Conservation (phyloP, 2,113 vertebrate genomes). For the Suncus etruscus region DNA sequence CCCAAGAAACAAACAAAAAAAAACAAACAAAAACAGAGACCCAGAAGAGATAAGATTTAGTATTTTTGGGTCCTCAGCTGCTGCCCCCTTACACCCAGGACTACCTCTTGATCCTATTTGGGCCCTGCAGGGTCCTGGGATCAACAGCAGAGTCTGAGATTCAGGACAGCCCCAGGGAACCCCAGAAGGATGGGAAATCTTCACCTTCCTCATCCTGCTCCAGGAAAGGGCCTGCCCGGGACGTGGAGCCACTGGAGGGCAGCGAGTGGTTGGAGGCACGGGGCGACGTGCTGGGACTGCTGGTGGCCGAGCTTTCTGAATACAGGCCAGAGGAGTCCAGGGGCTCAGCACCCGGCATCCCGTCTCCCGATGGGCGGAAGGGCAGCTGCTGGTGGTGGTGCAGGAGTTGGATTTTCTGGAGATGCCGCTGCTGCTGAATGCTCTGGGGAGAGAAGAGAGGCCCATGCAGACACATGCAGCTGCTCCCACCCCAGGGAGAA, state of each 20-base stretch:
- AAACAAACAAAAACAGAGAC: too few relatives aligned
- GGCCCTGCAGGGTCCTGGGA: neutral
- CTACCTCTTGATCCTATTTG: too few relatives aligned
- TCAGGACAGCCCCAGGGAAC: too few relatives aligned
- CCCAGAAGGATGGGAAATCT: too few relatives aligned
- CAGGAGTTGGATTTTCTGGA: constrained; percentile 94
- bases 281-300: constrained; percentile 94
- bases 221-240: constrained; percentile 87
- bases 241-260: constrained; percentile 92
- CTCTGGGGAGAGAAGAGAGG: constrained; percentile 84
- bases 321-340: constrained; percentile 87
- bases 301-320: constrained; percentile 93
- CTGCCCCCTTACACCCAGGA: neutral
- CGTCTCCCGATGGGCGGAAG: constrained; percentile 87
- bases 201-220: constrained; percentile 95
- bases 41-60: too few relatives aligned
- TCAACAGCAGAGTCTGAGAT: too few relatives aligned
- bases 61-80: too few relatives aligned
- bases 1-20: too few relatives aligned
- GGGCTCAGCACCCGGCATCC: constrained; percentile 88
- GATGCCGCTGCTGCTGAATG: constrained; percentile 95
- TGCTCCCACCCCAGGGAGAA: neutral
- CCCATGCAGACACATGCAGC: too few relatives aligned
- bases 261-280: constrained; percentile 93
- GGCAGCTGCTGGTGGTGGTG: constrained; percentile 94